These are phyloP conservation scores for Oscheius sp. DNA, from an alignment of 1,140 invertebrate genomes.

Conservation along the genomic window DNA sequence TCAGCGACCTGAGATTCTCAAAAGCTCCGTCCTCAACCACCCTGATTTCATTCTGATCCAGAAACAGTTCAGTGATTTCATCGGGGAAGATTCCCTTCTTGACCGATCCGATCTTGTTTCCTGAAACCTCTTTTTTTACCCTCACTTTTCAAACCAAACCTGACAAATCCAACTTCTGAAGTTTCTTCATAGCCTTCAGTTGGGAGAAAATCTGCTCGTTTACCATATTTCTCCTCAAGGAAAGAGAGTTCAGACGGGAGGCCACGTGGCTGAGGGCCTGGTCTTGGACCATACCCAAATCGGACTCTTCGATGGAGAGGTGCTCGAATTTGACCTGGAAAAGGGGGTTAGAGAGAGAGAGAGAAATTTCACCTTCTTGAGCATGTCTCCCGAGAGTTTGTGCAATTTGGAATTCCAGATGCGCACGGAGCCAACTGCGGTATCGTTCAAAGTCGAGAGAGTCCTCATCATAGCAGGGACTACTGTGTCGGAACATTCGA, in stretches of 20 bases:
- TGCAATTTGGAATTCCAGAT: not conserved
- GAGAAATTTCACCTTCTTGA: not conserved
- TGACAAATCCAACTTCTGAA: not conserved
- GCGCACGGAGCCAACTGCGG: not conserved
- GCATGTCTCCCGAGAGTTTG: not conserved
- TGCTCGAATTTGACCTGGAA: not conserved
- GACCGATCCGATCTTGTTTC: not conserved
- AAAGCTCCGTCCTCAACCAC: constrained; percentile 53
- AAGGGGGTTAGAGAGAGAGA: not conserved
- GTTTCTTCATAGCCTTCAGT: not conserved
- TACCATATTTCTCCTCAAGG: not conserved
- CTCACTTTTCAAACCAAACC: not conserved
- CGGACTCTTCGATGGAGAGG: not conserved
- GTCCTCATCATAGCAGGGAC: not conserved
- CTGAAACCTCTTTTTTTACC: not conserved
- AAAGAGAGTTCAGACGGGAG: not conserved
- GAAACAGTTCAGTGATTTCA: constrained; percentile 12
- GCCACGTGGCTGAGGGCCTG: not conserved
- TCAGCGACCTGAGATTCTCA: constrained; percentile 41
- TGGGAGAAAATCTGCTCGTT: not conserved
- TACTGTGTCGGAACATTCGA: not conserved
- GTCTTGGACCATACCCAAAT: not conserved
- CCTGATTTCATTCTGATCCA: constrained; percentile 45
- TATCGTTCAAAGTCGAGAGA: not conserved
- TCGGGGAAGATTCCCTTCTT: not conserved